Base-by-base conservation (phyloP, 1,140 invertebrate species). In the Drosophila quadrilineata region DNA sequence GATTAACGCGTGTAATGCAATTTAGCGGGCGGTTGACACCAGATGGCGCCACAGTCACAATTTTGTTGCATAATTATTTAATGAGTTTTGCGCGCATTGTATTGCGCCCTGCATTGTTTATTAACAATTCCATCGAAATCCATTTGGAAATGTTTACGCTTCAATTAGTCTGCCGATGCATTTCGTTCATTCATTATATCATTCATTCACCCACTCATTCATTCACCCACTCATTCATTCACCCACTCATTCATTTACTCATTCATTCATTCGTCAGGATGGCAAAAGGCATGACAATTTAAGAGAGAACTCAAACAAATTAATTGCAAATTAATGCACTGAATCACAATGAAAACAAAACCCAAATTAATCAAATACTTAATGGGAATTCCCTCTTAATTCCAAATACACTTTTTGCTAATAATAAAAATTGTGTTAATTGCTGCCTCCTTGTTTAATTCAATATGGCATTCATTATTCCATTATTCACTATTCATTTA, bases 311-410 rank as follows among this genome's bases (percentile, higher is more conserved):
- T 19, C 17, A 38, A 84, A 69, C 67, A 63, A 71, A 85, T 77
- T 82, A 85, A 82, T 77, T 85, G 73, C 68, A 68, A 69, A 84
- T 82, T 82, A 85, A 82, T 82, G 74, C 49, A 77, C 52, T 65
- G 54, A 31, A 43, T 48, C 49, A 46, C 50, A 46, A 53, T 31
- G 8, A 52, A 74, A 65, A 58, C 40, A 65, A 65, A 64, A 70
- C 36, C 56, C 41, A 31, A 57, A 70, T 69, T 75, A 56, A 73
- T 73, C 71, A 54, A 57, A 64, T 64, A 29, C 60, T 54, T 65
- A 49, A 58, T 46, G 45, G 64, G 16, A 10, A 48, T 58, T 6
- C 21, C 17, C 14, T n/a, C n/a, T n/a, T 12, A 28, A 16, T 43
- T 2, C 36, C 12, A 49, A 41, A 65, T 46, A 10, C 6, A 5